Percentiles rank a stretch among this genome's conserved stretches.
Evolutionary conservation across 2,113 vertebrate species (phyloP).

Genomic region (Hydrochoerus hydrochaeris): DNA sequence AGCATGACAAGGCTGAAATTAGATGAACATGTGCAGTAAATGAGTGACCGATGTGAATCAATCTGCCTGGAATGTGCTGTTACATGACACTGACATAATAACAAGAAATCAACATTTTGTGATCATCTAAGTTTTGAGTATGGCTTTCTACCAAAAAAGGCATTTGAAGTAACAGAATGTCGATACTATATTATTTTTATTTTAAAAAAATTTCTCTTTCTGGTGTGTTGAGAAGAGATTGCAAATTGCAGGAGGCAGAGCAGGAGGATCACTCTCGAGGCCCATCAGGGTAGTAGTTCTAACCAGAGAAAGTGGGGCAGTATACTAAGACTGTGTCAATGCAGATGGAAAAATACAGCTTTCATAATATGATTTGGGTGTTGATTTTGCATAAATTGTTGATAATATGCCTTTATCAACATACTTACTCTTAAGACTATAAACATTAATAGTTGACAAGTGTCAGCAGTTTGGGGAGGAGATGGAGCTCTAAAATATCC

Average conservation of each 20-base stretch:
- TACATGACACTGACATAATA: background rate
- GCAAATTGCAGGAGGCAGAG: background rate
- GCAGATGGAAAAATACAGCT: background rate
- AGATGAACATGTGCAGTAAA: background rate
- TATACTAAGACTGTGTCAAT: background rate
- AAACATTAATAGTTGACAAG: background rate
- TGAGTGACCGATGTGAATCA: background rate
- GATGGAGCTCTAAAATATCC: background rate
- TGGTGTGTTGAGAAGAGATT: background rate
- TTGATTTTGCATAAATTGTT: background rate
- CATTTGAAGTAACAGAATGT: background rate
- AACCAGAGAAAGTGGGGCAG: background rate
- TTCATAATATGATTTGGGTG: background rate
- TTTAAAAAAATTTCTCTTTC: background rate
- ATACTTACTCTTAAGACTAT: background rate
- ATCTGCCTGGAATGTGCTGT: background rate
- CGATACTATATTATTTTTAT: background rate
- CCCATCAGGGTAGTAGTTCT: background rate
- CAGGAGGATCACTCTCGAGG: background rate
- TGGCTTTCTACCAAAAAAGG: background rate
- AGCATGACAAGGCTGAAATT: background rate
- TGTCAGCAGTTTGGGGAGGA: background rate
- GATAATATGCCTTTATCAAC: background rate
- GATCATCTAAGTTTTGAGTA: conserved; percentile 10
- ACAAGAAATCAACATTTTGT: background rate